Conservation (phyloP, 2,888 invertebrate species). For the Perizoma affinitatum region DNA sequence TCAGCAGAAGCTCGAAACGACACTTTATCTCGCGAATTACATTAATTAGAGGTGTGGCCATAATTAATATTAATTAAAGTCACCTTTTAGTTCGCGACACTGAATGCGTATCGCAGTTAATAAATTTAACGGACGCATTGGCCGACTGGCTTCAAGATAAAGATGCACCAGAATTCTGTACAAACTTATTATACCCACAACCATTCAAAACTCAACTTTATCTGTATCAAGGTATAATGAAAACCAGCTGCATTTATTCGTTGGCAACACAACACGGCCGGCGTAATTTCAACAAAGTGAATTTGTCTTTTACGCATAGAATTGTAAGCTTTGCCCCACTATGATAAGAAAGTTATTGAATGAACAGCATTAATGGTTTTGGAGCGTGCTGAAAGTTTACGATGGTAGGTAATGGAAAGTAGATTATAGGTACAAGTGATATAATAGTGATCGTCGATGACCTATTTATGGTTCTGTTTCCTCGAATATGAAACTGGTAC, state of each 20-base stretch:
- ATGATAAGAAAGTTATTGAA: constrained; percentile 57
- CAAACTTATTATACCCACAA: constrained; percentile 38
- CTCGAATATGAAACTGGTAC: constrained; percentile 26
- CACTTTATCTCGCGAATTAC: constrained; percentile 77
- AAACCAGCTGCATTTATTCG: constrained; percentile 24
- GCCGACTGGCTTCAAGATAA: constrained; percentile 75
- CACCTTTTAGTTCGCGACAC: constrained; percentile 80
- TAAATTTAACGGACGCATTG: constrained; percentile 79
- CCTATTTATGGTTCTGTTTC: constrained; percentile 28
- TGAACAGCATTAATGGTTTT: constrained; percentile 42
- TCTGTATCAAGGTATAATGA: constrained; percentile 20
- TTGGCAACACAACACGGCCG: constrained; percentile 46
- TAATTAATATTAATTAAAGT: constrained; percentile 84
- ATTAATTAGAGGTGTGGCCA: constrained; percentile 82
- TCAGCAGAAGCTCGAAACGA: constrained; percentile 55
- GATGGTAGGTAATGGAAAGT: constrained; percentile 45
- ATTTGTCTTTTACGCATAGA: constrained; percentile 51
- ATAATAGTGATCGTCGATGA: constrained; percentile 34
- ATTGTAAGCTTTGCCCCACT: constrained; percentile 55
- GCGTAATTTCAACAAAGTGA: constrained; percentile 52
- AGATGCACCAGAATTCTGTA: constrained; percentile 65
- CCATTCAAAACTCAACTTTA: constrained; percentile 42
- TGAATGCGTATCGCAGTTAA: constrained; percentile 83
- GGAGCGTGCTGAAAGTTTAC: constrained; percentile 49
- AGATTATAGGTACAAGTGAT: constrained; percentile 38